phyloP scores from a whole-genome alignment of 1,140 invertebrate species.

The Hyles euphorbiae region DNA sequence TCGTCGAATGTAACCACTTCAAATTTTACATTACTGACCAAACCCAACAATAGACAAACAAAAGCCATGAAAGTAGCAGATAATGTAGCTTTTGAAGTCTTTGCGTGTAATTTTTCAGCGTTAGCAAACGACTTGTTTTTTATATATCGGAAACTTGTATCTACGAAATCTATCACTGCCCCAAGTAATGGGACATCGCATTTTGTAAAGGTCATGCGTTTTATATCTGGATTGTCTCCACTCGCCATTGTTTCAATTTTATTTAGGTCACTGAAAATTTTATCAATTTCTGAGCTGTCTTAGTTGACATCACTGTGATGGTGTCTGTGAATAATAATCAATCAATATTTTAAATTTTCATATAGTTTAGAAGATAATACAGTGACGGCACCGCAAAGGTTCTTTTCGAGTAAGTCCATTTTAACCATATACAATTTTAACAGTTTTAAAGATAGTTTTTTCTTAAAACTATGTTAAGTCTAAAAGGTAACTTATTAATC shows the following conservation, averaged over 20 bases:
- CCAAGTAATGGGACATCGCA: conserved; percentile 48
- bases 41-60: conserved; percentile 44
- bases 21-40: conserved; percentile 55
- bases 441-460: too few species aligned
- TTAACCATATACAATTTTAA: too few species aligned
- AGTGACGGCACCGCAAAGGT: too few species aligned
- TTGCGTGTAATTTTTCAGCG: conserved; percentile 38
- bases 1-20: conserved; percentile 53
- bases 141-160: conserved; percentile 46
- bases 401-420: too few species aligned
- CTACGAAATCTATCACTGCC: conserved; percentile 52
- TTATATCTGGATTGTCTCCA: conserved; percentile 18
- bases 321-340: too few species aligned
- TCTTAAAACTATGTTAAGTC: too few species aligned
- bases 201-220: conserved; percentile 47
- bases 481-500: too few species aligned
- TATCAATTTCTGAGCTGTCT: too few species aligned
- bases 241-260: conserved; percentile 21
- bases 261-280: background rate
- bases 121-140: conserved; percentile 32
- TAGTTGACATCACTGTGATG: too few species aligned
- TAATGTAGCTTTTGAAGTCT: conserved; percentile 29
- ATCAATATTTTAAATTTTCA: too few species aligned
- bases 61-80: conserved; percentile 45
- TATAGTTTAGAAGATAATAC: too few species aligned